phyloP scores from a whole-genome alignment of 2,888 invertebrate genomes.

The Leptopterna dolabrata region DNA sequence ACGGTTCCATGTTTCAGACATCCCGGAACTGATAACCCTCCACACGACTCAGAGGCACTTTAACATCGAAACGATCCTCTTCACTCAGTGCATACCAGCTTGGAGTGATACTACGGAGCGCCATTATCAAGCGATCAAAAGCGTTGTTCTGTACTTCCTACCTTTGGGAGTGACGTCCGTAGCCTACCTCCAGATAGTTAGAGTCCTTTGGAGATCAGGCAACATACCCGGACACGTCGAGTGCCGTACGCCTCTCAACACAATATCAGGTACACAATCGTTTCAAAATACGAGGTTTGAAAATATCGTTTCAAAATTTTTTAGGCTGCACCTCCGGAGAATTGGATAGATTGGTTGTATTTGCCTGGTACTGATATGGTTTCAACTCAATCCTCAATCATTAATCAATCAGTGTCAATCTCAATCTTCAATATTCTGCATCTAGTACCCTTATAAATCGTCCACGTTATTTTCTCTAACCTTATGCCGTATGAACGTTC shows the following conservation, averaged over 20 bases:
- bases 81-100: slow-evolving; percentile 78
- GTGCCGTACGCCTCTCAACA: slow-evolving; percentile 53
- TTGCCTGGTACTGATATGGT: too few relatives aligned
- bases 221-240: slow-evolving; percentile 78
- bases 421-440: too few relatives aligned
- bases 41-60: slow-evolving; percentile 65
- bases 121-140: slow-evolving; percentile 77
- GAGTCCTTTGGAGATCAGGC: slow-evolving; percentile 84
- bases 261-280: slow-evolving; percentile 32
- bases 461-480: too few relatives aligned
- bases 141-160: slow-evolving; percentile 80
- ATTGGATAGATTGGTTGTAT: too few relatives aligned
- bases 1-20: slow-evolving; percentile 70
- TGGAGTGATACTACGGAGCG: slow-evolving; percentile 79
- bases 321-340: too few relatives aligned
- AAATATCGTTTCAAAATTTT: too few relatives aligned
- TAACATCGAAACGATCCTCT: slow-evolving; percentile 73
- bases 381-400: too few relatives aligned
- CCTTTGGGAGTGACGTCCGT: slow-evolving; percentile 86
- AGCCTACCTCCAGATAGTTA: slow-evolving; percentile 85
- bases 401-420: too few relatives aligned
- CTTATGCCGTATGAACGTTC: too few relatives aligned
- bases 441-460: too few relatives aligned
- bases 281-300: background rate
- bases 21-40: slow-evolving; percentile 82